Conservation (phyloP, 2,797 vertebrate species). For the Sebastes jordani region DNA sequence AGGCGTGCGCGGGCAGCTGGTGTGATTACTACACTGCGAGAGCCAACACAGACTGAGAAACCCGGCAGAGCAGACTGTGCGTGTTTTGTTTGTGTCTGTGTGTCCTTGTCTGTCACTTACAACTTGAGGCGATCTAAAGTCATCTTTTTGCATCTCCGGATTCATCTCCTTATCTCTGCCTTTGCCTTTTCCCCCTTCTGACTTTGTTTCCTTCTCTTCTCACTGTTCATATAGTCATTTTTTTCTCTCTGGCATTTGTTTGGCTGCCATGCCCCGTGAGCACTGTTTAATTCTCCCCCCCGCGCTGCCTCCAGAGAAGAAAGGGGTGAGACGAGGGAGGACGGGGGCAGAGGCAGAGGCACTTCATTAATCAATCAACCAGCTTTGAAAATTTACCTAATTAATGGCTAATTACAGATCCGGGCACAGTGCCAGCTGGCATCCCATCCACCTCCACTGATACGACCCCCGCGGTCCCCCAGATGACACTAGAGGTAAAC, state of each 20-base stretch:
- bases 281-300: conserved; percentile 67
- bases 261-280: conserved; percentile 70
- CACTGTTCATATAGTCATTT: conserved; percentile 28
- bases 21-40: conserved; percentile 54
- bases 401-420: conserved; percentile 80
- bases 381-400: conserved; percentile 80
- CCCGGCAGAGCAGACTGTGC: conserved; percentile 20
- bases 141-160: conserved; percentile 39
- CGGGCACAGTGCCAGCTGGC: conserved; percentile 75
- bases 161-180: conserved; percentile 46
- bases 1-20: conserved; percentile 42
- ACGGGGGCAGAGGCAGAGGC: conserved; percentile 75
- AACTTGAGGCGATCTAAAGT: conserved; percentile 46
- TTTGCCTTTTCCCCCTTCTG: not conserved
- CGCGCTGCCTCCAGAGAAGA: conserved; percentile 37
- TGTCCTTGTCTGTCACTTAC: conserved; percentile 60
- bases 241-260: conserved; percentile 51
- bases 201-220: conserved; percentile 31
- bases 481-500: conserved; percentile 73
- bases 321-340: conserved; percentile 25
- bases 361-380: conserved; percentile 86
- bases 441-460: conserved; percentile 51
- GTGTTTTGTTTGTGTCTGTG: conserved; percentile 16
- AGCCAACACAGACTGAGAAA: conserved; percentile 41
- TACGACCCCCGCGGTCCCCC: conserved; percentile 58